phyloP scores from a whole-genome alignment of 2,113 vertebrate species.

The Chaenogobius annularis region DNA sequence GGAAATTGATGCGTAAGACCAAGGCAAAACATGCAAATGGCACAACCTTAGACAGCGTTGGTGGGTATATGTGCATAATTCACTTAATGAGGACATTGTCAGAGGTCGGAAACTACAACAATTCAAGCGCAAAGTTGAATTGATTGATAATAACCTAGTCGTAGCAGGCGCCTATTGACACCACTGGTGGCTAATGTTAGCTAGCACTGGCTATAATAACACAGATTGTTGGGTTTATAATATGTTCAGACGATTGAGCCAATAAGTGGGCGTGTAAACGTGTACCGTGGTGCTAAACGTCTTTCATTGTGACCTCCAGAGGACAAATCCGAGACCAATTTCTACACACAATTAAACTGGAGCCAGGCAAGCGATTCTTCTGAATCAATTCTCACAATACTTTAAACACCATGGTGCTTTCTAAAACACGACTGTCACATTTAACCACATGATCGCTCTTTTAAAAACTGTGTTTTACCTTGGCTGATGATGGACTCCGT shows the following conservation, averaged over 20 bases:
- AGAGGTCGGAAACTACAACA: neutral
- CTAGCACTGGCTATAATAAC: conserved; percentile 17
- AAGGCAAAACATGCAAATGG: neutral
- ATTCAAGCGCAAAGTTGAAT: neutral
- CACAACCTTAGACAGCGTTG: conserved; percentile 4
- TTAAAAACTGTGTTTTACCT: conserved; percentile 58
- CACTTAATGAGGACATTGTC: rapidly evolving
- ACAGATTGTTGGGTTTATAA: neutral
- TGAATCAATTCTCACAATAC: neutral
- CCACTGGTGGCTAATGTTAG: conserved; percentile 16
- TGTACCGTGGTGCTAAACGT: neutral
- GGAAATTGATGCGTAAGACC: neutral
- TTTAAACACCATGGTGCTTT: no score
- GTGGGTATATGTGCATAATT: neutral
- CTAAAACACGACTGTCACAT: neutral
- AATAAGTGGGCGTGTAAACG: neutral
- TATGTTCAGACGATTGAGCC: neutral
- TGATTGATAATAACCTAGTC: conserved; percentile 2
- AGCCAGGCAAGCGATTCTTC: neutral
- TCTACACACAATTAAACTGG: neutral
- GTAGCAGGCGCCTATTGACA: conserved; percentile 18
- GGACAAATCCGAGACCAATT: neutral
- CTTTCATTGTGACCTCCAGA: conserved; percentile 43
- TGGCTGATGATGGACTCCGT: conserved; percentile 56
- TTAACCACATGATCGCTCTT: neutral